phyloP scores from a whole-genome alignment of 1,140 invertebrate genomes.

The Tetramorium simillimum region DNA sequence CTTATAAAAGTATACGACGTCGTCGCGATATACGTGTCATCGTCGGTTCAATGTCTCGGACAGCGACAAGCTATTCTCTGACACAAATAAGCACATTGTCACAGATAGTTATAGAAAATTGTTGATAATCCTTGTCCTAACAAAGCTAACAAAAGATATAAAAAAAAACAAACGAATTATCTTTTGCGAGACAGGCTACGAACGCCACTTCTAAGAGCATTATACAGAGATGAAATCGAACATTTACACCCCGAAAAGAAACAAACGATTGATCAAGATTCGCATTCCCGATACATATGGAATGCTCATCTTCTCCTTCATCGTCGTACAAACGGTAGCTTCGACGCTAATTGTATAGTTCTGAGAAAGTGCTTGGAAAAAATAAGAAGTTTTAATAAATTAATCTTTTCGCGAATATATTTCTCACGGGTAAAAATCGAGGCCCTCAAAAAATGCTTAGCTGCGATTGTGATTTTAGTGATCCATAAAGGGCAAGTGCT shows the following conservation, averaged over 20 bases:
- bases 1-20: background rate
- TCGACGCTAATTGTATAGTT: slow-evolving; percentile 32
- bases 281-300: background rate
- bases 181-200: background rate
- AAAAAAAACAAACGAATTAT: background rate
- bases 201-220: slow-evolving; percentile 36
- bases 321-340: slow-evolving; percentile 58
- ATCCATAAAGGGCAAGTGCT: slow-evolving; percentile 98
- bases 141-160: background rate
- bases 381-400: background rate
- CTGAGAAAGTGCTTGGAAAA: background rate
- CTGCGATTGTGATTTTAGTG: slow-evolving; percentile 88
- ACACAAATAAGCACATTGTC: slow-evolving; percentile 30
- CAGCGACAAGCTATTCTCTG: slow-evolving; percentile 9
- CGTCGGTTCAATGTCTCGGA: slow-evolving; percentile 12
- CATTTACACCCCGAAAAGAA: slow-evolving; percentile 1
- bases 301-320: background rate
- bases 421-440: background rate
- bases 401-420: background rate
- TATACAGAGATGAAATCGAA: slow-evolving; percentile 43
- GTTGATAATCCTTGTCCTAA: background rate
- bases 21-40: background rate
- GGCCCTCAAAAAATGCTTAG: background rate
- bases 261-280: background rate
- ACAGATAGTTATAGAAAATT: slow-evolving; percentile 14